Conservation (phyloP, 2,113 vertebrate genomes). For the Misgurnus mizolepis region DNA sequence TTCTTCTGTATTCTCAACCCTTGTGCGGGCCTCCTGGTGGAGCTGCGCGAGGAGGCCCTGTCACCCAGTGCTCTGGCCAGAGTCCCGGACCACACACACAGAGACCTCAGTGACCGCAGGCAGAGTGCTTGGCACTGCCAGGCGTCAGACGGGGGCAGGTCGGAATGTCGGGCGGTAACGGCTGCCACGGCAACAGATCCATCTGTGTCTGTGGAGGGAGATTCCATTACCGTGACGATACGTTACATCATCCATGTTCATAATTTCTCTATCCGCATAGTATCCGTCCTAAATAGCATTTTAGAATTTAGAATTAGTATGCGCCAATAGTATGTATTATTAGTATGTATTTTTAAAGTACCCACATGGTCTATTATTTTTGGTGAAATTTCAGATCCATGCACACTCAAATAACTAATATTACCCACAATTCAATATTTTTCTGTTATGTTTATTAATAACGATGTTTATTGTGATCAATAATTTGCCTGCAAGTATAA, state of each 20-base stretch:
- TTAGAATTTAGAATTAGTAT: too few species aligned
- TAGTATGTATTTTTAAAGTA: too few species aligned
- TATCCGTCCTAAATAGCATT: too few species aligned
- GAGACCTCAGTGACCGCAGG: conserved; percentile 32
- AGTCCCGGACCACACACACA: conserved; percentile 29
- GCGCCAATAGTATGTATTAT: too few species aligned
- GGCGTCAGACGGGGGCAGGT: conserved; percentile 33
- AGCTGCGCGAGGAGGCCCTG: conserved; percentile 39
- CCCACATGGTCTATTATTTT: too few species aligned
- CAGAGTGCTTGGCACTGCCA: conserved; percentile 37
- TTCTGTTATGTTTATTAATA: too few species aligned
- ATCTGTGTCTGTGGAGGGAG: conserved; percentile 43
- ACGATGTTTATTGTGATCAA: too few species aligned
- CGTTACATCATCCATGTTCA: conserved; percentile 33
- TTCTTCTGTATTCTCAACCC: conserved; percentile 27
- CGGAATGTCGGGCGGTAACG: conserved; percentile 47
- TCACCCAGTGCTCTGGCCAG: conserved; percentile 24
- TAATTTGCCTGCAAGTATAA: too few species aligned
- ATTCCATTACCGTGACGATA: conserved; percentile 37
- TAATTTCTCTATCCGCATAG: not conserved
- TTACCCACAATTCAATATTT: too few species aligned
- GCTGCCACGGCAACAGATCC: conserved; percentile 48
- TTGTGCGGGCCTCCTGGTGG: conserved; percentile 17
- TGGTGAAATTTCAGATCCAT: too few species aligned
- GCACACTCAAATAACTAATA: too few species aligned